Evolutionary conservation across 1,140 invertebrate genomes (phyloP).

Genomic region (Musca domestica): DNA sequence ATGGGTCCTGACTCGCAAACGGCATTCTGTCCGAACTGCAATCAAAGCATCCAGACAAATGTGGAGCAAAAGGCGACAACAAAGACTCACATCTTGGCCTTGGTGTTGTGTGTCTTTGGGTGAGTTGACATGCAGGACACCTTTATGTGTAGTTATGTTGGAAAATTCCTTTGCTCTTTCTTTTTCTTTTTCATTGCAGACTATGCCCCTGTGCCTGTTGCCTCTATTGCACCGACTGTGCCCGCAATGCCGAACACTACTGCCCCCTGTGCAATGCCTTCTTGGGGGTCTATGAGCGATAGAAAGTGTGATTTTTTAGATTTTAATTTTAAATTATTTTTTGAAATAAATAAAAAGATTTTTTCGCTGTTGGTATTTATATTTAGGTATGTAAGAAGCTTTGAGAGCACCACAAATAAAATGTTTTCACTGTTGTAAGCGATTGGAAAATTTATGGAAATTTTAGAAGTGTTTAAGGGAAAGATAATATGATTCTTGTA

Average conservation of each 20-base stretch:
- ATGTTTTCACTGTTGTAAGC: too few relatives aligned
- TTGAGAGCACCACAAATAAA: too few relatives aligned
- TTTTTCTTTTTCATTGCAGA: conserved; percentile 42
- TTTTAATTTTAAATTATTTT: neutral
- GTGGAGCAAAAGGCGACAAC: conserved; percentile 56
- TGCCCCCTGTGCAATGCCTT: conserved; percentile 65
- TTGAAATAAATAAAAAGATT: neutral
- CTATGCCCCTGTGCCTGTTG: conserved; percentile 61
- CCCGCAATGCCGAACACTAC: conserved; percentile 62
- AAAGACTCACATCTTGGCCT: conserved; percentile 63
- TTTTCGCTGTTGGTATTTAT: neutral
- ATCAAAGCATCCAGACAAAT: conserved; percentile 53
- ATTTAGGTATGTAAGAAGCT: too few relatives aligned
- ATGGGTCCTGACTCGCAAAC: conserved; percentile 55
- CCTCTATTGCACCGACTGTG: conserved; percentile 65
- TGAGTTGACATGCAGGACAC: conserved; percentile 39
- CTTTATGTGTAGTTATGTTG: too few relatives aligned
- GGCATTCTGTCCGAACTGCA: conserved; percentile 59
- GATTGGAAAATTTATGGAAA: too few relatives aligned
- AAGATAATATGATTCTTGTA: too few relatives aligned
- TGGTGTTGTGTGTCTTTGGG: conserved; percentile 60
- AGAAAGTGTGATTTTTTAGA: too few relatives aligned
- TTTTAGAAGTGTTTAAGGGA: too few relatives aligned
- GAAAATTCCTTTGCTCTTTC: neutral
- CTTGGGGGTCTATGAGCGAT: conserved; percentile 23